These are phyloP conservation scores for Cephus sareptanus DNA, from an alignment of 2,888 invertebrate genomes.

Conservation along the genomic window DNA sequence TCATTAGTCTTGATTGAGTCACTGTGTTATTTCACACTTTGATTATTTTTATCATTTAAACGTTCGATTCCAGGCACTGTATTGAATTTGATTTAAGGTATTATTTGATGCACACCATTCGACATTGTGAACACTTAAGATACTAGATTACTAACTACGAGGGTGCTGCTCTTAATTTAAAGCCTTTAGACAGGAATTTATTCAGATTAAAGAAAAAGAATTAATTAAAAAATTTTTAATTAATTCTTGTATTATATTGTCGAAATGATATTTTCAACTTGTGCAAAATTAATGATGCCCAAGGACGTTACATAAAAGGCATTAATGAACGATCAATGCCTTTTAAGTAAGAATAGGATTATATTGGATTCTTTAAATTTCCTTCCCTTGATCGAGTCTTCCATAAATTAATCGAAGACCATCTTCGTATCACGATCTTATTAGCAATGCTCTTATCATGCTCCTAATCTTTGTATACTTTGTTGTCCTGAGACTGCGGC, in stretches of 20 bases:
- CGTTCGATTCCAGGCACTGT: not conserved
- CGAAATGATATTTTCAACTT: not conserved
- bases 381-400: not conserved
- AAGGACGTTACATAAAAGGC: constrained; percentile 7
- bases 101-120: not conserved
- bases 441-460: constrained; percentile 2
- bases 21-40: not conserved
- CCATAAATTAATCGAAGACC: not conserved
- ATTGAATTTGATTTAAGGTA: not conserved
- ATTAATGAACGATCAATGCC: constrained; percentile 7
- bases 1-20: not conserved
- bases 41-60: not conserved
- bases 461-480: constrained; percentile 52
- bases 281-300: not conserved
- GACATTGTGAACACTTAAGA: not conserved
- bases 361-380: not conserved
- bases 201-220: not conserved
- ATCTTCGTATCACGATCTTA: constrained; percentile 3
- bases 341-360: not conserved
- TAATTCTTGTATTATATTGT: not conserved
- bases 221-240: not conserved
- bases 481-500: constrained; percentile 53
- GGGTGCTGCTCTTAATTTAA: not conserved
- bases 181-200: not conserved
- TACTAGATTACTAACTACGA: not conserved